These are phyloP conservation scores for Zaprionus nigranus DNA, from an alignment of 1,140 invertebrate genomes.

Conservation along the genomic window DNA sequence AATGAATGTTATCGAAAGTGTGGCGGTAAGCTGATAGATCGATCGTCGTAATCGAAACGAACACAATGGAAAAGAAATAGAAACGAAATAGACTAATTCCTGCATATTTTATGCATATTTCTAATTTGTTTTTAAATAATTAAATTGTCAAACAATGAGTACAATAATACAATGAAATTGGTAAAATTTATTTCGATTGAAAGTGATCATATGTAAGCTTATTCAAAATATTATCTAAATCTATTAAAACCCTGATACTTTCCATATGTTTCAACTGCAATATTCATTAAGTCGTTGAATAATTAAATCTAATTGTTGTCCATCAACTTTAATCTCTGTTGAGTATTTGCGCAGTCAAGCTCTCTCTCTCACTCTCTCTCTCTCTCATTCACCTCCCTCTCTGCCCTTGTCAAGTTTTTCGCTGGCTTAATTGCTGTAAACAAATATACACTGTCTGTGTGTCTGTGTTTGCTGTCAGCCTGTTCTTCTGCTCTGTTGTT, in stretches of 20 bases:
- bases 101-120: too few species aligned
- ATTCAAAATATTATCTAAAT: too few species aligned
- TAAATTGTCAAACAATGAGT: too few species aligned
- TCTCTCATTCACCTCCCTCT: background rate
- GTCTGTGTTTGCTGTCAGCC: constrained; percentile 11
- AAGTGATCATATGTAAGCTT: too few species aligned
- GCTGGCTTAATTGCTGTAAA: constrained; percentile 40
- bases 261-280: background rate
- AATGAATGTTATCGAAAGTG: too few species aligned
- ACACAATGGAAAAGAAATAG: too few species aligned
- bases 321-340: background rate
- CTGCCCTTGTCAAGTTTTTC: background rate
- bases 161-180: too few species aligned
- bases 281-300: background rate
- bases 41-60: too few species aligned
- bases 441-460: constrained; percentile 27
- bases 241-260: background rate
- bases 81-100: too few species aligned
- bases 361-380: background rate
- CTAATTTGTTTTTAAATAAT: too few species aligned
- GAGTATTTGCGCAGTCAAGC: constrained; percentile 1
- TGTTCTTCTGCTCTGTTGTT: constrained; percentile 16
- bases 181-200: too few species aligned
- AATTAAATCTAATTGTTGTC: constrained; percentile 8
- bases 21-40: too few species aligned